phyloP scores from a whole-genome alignment of 2,888 invertebrate species.

The Pyrocoelia pectoralis region DNA sequence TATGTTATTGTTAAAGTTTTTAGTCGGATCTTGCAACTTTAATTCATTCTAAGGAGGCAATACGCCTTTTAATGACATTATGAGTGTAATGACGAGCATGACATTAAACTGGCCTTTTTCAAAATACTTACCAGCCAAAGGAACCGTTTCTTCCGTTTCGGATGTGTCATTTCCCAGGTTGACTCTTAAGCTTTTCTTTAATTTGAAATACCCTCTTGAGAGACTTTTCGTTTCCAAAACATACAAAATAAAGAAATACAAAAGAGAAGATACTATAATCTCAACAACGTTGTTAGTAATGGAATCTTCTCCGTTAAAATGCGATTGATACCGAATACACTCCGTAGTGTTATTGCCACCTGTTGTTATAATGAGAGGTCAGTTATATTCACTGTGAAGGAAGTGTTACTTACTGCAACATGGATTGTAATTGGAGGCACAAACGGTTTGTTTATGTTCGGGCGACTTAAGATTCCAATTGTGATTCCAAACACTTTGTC shows the following conservation, averaged over 20 bases:
- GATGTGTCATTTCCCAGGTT: not conserved
- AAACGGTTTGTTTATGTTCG: constrained; percentile 35
- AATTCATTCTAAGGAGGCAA: too few relatives aligned
- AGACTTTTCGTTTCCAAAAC: constrained; percentile 18
- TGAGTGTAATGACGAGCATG: too few relatives aligned
- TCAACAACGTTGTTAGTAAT: constrained; percentile 7
- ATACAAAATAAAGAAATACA: constrained; percentile 23
- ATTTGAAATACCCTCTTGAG: not conserved
- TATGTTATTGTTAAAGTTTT: too few relatives aligned
- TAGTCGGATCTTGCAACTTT: too few relatives aligned
- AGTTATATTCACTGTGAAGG: constrained; percentile 33
- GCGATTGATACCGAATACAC: constrained; percentile 25
- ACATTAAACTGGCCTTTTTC: too few relatives aligned
- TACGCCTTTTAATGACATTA: too few relatives aligned
- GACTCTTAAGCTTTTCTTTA: not conserved
- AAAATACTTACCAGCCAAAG: too few relatives aligned
- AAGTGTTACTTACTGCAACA: constrained; percentile 53
- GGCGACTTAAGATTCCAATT: constrained; percentile 50
- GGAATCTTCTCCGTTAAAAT: constrained; percentile 15
- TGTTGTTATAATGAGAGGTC: not conserved
- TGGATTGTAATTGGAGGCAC: constrained; percentile 44
- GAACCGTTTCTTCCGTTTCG: not conserved
- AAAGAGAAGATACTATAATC: constrained; percentile 20
- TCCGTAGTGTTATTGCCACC: constrained; percentile 12
- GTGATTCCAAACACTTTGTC: constrained; percentile 50